Evolutionary conservation across 2,113 vertebrate species (phyloP), one percentile per base, ranked within the genome.

Genomic region (Spilogale gracilis): DNA sequence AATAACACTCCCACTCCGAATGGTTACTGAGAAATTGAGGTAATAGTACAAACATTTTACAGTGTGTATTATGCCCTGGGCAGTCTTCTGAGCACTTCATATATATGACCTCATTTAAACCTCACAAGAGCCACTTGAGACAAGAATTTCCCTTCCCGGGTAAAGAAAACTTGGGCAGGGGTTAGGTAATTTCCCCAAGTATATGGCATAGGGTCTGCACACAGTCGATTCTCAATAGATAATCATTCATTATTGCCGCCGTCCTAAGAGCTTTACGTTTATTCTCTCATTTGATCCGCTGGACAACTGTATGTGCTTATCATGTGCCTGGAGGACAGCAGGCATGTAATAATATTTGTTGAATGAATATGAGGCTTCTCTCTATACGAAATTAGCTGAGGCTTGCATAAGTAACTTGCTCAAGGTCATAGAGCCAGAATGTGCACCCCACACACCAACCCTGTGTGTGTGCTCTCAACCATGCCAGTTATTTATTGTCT

Each of bases 161-260:
- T 45, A 27, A 96, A 52, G 82, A 9, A 73, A 95, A 91, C 74
- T 13, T 23, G 95, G 63, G 14, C 48, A 89, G 43, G 71, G 14
- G 12, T 69, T 82, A 87, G 71, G 21, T 7, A 71, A 69, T 54
- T 88, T 32, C n/a, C 23, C 63, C 23, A 61, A 25, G 60, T 52
- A 4, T 38, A 20, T 6, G n/a, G 32, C 61, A 6, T 0, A 27
- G 9, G 38, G 79, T 54, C 48, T 56, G 38, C 1, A 0, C 30
- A 73, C 25, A 16, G 56, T 20, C 7, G 56, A 32, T 43, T 73
- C 87, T 92, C 63, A 10, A 1, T 3, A 67, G 32, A 45, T 65
- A 21, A 27, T 48, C 3, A 6, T 76, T 43, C 21, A 61, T 83
- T 67, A 48, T 27, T 67, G 27, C 52, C 71, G 69, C 60, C 21